Evolutionary conservation across 2,797 vertebrate species (phyloP), one percentile per base, ranked within the genome.

Genomic region (Enteromius thamalakanensis): DNA sequence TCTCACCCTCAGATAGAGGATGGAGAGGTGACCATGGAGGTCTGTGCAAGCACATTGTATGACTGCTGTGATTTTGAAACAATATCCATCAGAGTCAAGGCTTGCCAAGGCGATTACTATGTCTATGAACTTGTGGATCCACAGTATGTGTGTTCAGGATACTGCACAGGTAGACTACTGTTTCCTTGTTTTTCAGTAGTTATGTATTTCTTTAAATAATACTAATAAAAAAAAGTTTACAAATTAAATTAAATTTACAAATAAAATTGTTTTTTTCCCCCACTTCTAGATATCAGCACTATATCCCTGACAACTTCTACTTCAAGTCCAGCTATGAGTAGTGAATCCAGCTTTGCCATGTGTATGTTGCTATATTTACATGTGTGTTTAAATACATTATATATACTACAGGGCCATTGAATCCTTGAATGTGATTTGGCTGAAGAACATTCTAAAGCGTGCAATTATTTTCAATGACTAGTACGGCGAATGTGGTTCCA

Each of bases 111-210:
- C 7, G 2, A 51, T 49, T 81, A 64, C 26, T 80, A 45, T 32
- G 79, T 80, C 51, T 80, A 80, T 71, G 79, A 80, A 71, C 23
- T 80, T 53, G 34, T 70, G 11, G 11, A 80, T 68, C 79, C 23
- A 14, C 14, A 47, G 15, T 2, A 71, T 67, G 26, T 5, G 8
- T 81, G 80, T 49, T 47, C 80, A 62, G 80, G 37, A 10, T 81
- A 81, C 40, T 81, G 80, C 55, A 49, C 42, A 32, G 80, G 80
- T 81, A 34, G 34, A 47, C 21, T 23, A 6, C 29, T 10, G 34
- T 34, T 32, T 60, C 23, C 8, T 14, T 47, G 4, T 9, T 40
- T 69, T 69, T 69, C 11, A 26, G 1, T 9, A n/a, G 0, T 51
- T 51, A 4, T 47, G 1, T 1, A 15, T 49, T 51, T 9, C 49